Conservation (phyloP, 2,113 vertebrate genomes). For the Alethe castanea region DNA sequence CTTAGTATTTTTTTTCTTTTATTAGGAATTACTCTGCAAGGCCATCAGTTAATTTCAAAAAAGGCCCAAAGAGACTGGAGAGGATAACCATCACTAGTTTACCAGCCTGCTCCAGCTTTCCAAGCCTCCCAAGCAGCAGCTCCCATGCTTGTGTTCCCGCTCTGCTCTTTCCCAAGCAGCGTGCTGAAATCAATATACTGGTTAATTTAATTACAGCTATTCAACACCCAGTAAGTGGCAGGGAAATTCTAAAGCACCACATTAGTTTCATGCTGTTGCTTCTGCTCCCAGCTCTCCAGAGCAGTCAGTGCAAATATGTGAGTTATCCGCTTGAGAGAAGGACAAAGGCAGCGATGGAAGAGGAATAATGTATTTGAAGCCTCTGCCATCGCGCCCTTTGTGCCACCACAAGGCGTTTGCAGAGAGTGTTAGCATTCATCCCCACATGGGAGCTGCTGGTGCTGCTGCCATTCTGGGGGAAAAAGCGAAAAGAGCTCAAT, state of each 20-base stretch:
- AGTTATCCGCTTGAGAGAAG: slow-evolving; percentile 53
- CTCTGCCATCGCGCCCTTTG: not conserved
- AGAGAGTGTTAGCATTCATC: not conserved
- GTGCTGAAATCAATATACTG: slow-evolving; percentile 37
- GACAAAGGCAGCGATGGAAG: slow-evolving; percentile 48
- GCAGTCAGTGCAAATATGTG: not conserved
- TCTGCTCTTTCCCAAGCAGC: slow-evolving; percentile 3
- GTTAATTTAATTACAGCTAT: slow-evolving; percentile 55
- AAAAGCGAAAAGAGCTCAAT: not conserved
- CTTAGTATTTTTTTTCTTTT: not conserved
- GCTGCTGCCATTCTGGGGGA: not conserved
- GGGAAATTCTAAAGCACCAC: slow-evolving; percentile 38
- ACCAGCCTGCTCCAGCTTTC: not conserved
- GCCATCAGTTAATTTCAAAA: not conserved
- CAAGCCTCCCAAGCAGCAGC: not conserved
- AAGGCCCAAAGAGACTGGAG: not conserved
- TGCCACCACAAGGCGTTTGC: not conserved
- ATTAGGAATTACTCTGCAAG: not conserved
- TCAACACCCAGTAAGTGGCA: slow-evolving; percentile 34
- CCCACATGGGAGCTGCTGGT: not conserved
- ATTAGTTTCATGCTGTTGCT: slow-evolving; percentile 62
- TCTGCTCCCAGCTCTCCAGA: slow-evolving; percentile 34
- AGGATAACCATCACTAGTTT: not conserved
- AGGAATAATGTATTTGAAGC: not conserved
- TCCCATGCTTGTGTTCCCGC: not conserved